phyloP scores from a whole-genome alignment of 2,113 vertebrate genomes.

The Vireo altiloquus region DNA sequence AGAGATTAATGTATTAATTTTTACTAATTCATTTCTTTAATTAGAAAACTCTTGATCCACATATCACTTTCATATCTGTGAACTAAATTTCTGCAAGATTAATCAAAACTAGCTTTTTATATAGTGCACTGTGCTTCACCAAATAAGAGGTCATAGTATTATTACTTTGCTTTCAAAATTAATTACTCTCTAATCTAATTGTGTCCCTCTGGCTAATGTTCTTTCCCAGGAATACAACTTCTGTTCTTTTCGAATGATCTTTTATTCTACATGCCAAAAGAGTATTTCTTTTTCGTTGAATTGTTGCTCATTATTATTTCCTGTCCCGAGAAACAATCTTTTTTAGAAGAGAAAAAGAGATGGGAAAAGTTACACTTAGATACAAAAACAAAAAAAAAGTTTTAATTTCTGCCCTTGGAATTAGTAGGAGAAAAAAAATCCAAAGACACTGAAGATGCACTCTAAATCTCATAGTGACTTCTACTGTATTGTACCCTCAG shows the following conservation, averaged over 20 bases:
- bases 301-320: neutral
- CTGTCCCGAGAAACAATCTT: neutral
- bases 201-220: neutral
- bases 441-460: neutral
- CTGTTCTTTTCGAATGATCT: neutral
- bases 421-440: neutral
- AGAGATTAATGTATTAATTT: neutral
- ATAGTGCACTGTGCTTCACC: neutral
- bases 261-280: neutral
- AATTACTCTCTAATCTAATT: neutral
- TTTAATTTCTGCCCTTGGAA: neutral
- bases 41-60: neutral
- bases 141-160: neutral
- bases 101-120: conserved; percentile 1
- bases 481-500: neutral
- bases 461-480: neutral
- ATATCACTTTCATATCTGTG: neutral
- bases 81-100: neutral
- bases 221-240: neutral
- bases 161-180: neutral
- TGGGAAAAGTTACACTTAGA: neutral
- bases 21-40: conserved; percentile 25
- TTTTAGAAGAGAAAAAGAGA: neutral
- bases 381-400: neutral
- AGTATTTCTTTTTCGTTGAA: neutral